phyloP scores from a whole-genome alignment of 2,113 vertebrate species.

The Balaeniceps rex region DNA sequence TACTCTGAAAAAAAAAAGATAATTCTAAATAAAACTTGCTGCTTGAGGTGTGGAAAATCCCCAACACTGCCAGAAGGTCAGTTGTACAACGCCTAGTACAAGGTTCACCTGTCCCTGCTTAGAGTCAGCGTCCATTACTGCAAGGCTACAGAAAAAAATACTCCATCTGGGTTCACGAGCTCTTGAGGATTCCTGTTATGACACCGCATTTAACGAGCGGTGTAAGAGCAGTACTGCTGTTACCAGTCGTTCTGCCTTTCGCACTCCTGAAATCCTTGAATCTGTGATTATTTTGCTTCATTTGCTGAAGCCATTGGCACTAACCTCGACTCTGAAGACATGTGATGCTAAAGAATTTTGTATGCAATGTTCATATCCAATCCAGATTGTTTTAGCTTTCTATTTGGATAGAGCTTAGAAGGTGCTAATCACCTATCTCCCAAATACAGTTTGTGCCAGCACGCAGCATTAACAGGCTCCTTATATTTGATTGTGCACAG shows the following conservation, averaged over 20 bases:
- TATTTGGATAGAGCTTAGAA: conserved; percentile 3
- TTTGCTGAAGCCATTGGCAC: background rate
- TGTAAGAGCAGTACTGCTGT: background rate
- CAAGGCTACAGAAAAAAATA: background rate
- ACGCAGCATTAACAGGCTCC: background rate
- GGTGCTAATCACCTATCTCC: conserved; percentile 47
- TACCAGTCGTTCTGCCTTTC: background rate
- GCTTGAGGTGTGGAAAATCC: background rate
- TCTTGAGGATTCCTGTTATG: background rate
- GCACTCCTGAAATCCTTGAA: background rate
- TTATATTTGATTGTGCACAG: conserved; percentile 4
- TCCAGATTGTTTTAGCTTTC: conserved; percentile 31
- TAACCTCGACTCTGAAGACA: background rate
- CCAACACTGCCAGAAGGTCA: background rate
- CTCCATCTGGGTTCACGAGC: background rate
- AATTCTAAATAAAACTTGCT: background rate
- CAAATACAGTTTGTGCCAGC: background rate
- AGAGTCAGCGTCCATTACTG: background rate
- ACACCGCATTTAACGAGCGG: background rate
- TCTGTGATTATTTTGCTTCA: background rate
- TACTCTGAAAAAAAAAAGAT: background rate
- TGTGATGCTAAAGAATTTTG: background rate
- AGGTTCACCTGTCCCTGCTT: background rate
- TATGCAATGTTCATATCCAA: background rate
- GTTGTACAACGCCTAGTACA: background rate